A percentile compares a stretch with the other conserved stretches of the same genome.
These are phyloP conservation scores for Galendromus occidentalis DNA, from an alignment of 1,140 invertebrate genomes.

Conservation along the genomic window DNA sequence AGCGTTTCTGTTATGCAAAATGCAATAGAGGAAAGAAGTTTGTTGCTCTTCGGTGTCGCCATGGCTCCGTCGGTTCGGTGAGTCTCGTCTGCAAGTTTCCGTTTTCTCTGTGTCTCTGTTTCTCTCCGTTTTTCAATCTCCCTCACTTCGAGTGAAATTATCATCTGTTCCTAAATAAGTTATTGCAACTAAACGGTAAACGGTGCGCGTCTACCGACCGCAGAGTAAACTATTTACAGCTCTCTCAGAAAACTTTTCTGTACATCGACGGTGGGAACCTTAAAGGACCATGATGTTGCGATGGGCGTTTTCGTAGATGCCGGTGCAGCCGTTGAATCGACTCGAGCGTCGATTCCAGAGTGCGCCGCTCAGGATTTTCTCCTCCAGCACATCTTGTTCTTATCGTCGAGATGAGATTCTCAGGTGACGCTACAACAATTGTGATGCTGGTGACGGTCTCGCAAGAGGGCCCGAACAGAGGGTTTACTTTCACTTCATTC, in stretches of 20 bases:
- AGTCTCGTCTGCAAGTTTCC: not conserved
- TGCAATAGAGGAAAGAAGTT: too few species aligned
- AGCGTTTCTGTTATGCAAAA: too few species aligned
- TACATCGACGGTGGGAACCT: too few species aligned
- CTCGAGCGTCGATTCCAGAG: not conserved
- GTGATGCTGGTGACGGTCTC: too few species aligned
- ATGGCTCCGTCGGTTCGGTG: slow-evolving; percentile 4
- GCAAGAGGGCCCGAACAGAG: too few species aligned
- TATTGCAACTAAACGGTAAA: slow-evolving; percentile 8
- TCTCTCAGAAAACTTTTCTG: not conserved
- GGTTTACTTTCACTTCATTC: too few species aligned
- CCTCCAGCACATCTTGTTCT: too few species aligned
- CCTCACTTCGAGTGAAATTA: not conserved
- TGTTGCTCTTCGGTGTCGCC: slow-evolving; percentile 1
- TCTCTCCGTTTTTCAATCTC: not conserved
- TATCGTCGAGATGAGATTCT: too few species aligned
- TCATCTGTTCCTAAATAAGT: slow-evolving; percentile 4
- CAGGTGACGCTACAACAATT: too few species aligned
- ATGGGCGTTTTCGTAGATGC: not conserved
- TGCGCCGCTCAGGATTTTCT: not conserved
- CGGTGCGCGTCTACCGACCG: slow-evolving; percentile 1
- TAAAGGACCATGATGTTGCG: not conserved
- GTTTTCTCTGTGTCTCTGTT: not conserved
- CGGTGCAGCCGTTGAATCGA: not conserved
- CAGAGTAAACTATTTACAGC: not conserved